These are phyloP conservation scores for Temnopleurus reevesii DNA, from an alignment of 53 echinoderm and acorn worm genomes.

Conservation along the genomic window DNA sequence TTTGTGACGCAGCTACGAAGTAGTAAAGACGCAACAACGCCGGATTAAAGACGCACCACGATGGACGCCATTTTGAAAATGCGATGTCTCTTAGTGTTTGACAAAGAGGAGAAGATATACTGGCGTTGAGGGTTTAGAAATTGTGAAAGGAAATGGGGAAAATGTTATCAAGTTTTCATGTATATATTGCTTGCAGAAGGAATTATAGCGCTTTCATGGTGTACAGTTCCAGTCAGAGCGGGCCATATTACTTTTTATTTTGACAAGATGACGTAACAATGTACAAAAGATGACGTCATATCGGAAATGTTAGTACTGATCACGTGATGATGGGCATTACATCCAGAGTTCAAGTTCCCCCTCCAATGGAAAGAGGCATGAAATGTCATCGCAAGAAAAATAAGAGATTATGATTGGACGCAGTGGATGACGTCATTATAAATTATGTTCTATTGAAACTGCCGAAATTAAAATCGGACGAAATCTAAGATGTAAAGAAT, in stretches of 20 bases:
- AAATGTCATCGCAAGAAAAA: conserved; percentile 14
- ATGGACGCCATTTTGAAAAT: neutral
- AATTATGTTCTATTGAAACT: conserved; percentile 4
- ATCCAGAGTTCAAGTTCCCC: neutral
- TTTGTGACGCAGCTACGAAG: too few species aligned
- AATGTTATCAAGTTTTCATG: conserved; percentile 47
- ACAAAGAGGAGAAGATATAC: neutral
- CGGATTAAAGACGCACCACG: neutral
- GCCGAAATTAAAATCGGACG: too few species aligned
- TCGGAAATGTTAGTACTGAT: conserved; percentile 30
- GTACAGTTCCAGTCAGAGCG: conserved; percentile 29
- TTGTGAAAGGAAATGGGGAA: conserved; percentile 44
- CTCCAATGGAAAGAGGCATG: neutral
- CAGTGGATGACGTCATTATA: neutral
- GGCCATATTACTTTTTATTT: neutral
- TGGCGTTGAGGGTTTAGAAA: neutral
- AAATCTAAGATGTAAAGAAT: neutral
- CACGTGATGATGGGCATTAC: neutral
- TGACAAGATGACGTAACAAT: conserved; percentile 32
- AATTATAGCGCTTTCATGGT: conserved; percentile 59
- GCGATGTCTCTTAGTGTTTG: too few species aligned
- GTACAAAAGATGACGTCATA: conserved; percentile 10
- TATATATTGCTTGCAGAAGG: conserved; percentile 62
- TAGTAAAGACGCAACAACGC: too few species aligned
- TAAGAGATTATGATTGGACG: neutral